phyloP scores from a whole-genome alignment of 2,797 vertebrate genomes.

The Lacerta agilis region DNA sequence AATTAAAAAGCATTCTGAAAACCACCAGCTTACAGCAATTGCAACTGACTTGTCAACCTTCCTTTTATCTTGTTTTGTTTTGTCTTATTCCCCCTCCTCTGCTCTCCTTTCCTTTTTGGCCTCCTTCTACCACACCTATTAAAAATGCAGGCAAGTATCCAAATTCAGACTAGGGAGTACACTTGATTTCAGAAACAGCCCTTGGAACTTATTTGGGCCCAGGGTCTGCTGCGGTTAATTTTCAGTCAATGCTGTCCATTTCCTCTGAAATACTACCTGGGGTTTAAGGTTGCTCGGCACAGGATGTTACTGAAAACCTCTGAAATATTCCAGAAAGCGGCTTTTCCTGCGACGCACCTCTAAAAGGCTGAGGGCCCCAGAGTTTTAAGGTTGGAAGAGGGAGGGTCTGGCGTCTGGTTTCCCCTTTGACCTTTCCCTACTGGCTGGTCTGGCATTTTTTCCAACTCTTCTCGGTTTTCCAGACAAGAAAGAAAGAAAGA shows the following conservation, averaged over 20 bases:
- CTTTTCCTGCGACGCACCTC: conserved; percentile 79
- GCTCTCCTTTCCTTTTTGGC: conserved; percentile 28
- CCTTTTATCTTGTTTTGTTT: conserved; percentile 27
- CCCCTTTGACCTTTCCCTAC: conserved; percentile 77
- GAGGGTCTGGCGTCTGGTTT: conserved; percentile 67
- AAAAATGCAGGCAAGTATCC: conserved; percentile 83
- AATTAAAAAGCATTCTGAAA: neutral
- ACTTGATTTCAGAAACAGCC: conserved; percentile 82
- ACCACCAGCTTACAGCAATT: neutral
- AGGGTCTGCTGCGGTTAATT: conserved; percentile 80
- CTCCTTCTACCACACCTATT: conserved; percentile 76
- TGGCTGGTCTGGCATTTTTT: conserved; percentile 76
- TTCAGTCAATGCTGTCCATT: conserved; percentile 82
- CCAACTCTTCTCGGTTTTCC: conserved; percentile 75
- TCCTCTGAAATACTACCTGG: conserved; percentile 84
- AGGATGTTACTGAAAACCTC: conserved; percentile 80
- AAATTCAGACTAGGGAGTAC: conserved; percentile 69
- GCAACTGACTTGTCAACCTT: conserved; percentile 28
- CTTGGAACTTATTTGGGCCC: conserved; percentile 75
- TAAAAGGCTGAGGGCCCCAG: conserved; percentile 79
- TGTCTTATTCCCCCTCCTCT: conserved; percentile 36
- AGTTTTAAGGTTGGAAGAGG: conserved; percentile 76
- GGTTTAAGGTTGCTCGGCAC: conserved; percentile 84
- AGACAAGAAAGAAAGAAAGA: neutral
- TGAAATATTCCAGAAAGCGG: conserved; percentile 77